Evolutionary conservation across 2,797 vertebrate genomes (phyloP), one percentile per base, ranked within the genome.

Genomic region (Eulemur coronatus): DNA sequence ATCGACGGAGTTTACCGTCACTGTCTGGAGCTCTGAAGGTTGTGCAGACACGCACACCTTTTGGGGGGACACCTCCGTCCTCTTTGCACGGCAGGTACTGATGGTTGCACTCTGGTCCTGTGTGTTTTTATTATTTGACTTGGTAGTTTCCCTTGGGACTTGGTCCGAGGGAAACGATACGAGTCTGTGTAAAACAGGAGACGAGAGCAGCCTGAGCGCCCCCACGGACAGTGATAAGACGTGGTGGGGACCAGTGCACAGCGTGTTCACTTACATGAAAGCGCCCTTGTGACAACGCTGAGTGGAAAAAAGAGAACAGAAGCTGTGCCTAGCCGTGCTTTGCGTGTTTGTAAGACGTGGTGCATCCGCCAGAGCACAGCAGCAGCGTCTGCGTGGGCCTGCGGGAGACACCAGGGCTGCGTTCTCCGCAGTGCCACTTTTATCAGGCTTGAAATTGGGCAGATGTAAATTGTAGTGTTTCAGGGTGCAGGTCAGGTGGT

Each of bases 321-420:
- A 35, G 52, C 43, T 24, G 3, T 7, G 38, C 11, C 0, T 48
- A 1, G 41, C 43, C 7, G 61, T n/a, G 4, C 61, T 59, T 38
- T 9, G 1, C 10, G 1, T 7, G 5, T 48, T 33, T 48, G 9
- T 14, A 10, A 33, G 11, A 4, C 4, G 43, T n/a, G 30, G 17
- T 2, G 0, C 28, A 0, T 57, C 57, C 41, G 3, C 20, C 52
- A 55, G 52, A 55, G 52, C 52, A 55, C 4, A 38, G 12, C 0
- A 17, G 61, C 5, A 5, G 41, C 7, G 14, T 30, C 67, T 6
- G 4, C 24, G 18, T 33, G 8, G 35, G 82, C 61, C 61, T 17
- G 14, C 26, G 33, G 46, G 14, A 55, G n/a, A n/a, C n/a, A 15
- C 20, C 2, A 50, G 11, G 59, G 35, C 22, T 35, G 2, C 28